Base-by-base conservation (phyloP, 2,888 invertebrate genomes). In the Nephrotoma flavescens region DNA sequence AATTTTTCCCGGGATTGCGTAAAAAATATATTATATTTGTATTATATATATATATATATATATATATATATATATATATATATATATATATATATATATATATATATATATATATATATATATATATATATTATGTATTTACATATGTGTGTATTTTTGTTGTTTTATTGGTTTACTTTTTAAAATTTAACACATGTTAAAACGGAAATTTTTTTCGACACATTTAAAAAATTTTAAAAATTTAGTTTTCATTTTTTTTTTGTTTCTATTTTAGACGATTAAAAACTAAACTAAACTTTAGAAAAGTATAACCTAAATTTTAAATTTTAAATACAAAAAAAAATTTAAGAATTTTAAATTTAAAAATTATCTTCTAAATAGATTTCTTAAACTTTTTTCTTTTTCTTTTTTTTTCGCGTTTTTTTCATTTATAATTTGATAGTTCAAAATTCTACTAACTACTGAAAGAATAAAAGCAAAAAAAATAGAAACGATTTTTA, bases 1-100 rank as follows among this genome's bases (percentile, higher is more conserved):
- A 84, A n/a, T 84, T 84, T 84, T 84, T 84, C 84, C 84, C 84
- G 84, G 84, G 84, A 84, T 84, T 84, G 84, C 84, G 84, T 84
- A 84, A 84, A 84, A 84, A 42, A 15, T 42, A 42, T 42, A 42
- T n/a, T 7, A 42, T 19, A 83, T 2, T n/a, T 42, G 42, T 84
- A n/a, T 84, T 83, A 83, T 19, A 83, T 83, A 19, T 84, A 84
- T 42, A n/a, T 84, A 57, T 71, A 71, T 57, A 57, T 57, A 42
- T 42, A 42, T n/a, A 84, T 6, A 42, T 19, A 83, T 11, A 42
- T 42, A 84, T 84, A n/a, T 84, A 84, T 83, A 83, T 19, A 83
- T 83, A 19, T 84, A 84, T 42, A n/a, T 84, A 57, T 57, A 57
- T 57, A 57, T 57, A 57, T 57, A 57, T 57, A 57, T 57, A 57